Base-by-base conservation (phyloP, 1,140 invertebrate genomes). In the Cydia fagiglandana region DNA sequence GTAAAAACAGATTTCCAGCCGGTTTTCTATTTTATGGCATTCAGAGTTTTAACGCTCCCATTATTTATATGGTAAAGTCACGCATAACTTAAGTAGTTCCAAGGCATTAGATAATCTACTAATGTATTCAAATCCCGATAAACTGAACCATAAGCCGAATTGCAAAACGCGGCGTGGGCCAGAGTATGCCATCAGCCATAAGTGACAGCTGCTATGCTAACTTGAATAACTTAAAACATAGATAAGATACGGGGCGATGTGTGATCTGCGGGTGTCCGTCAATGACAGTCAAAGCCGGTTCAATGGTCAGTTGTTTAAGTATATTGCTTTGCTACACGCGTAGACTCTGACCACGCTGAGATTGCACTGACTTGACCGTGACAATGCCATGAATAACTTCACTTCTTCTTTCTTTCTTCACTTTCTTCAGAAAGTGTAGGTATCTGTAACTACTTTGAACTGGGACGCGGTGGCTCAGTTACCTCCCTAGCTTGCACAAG, bases 21-120 rank as follows among this genome's bases (percentile, higher is more conserved):
- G 17, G 53, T 56, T 56, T 56, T 56, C 6, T 61, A 61, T 61
- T 61, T 61, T 61, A 61, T 61, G 10, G 56, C 20, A 61, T 61
- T 24, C 4, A 5, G 38, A 10, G 10, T 41, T 41, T 50, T 50
- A 50, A 15, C 47, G 12, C 15, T 50, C 3, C 47, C 47, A 41
- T 41, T 41, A 41, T 41, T 41, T 41, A 50, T 50, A 7, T n/a
- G 15, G 47, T 50, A 50, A 50, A 50, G 50, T 61, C 53, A 1
- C 53, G 17, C 53, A 61, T n/a, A 20, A 61, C 15, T 61, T 10
- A 20, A 61, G 3, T 24, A n/a, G 2, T 24, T 61, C 17, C 56
- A 12, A 2, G 17, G 56, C 56, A 24, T 24, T 20, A 12, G 53
- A 56, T 15, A 61, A 24, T 61, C 56, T 61, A 61, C 56, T 61